Evolutionary conservation across 2,888 invertebrate species (phyloP).

Genomic region (Hartigia nigra): DNA sequence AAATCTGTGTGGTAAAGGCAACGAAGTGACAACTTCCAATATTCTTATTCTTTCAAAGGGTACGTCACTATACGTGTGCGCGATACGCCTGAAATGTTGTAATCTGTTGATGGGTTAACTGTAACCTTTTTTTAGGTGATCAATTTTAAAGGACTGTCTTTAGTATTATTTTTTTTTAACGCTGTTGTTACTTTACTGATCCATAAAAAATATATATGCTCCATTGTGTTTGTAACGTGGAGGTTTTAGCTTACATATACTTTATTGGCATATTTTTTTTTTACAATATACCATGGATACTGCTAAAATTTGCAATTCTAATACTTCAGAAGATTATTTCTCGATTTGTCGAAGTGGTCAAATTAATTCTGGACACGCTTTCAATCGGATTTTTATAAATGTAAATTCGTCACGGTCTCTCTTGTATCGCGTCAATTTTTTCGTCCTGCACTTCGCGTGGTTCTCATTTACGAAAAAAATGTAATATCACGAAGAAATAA

Average conservation of each 20-base stretch:
- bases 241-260: too few relatives aligned
- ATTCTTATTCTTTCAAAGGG: not conserved
- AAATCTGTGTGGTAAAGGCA: too few relatives aligned
- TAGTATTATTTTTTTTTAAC: not conserved
- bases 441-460: not conserved
- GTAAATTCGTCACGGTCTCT: not conserved
- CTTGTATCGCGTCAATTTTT: not conserved
- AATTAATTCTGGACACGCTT: not conserved
- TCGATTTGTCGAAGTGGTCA: not conserved
- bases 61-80: not conserved
- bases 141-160: not conserved
- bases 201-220: not conserved
- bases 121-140: not conserved
- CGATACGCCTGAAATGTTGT: not conserved
- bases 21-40: not conserved
- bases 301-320: not conserved
- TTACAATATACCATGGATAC: not conserved
- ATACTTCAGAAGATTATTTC: not conserved
- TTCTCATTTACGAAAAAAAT: not conserved
- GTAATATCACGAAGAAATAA: not conserved
- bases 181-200: not conserved
- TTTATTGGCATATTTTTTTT: too few relatives aligned
- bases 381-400: not conserved
- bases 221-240: not conserved
- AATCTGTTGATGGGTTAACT: not conserved